Percentiles rank a stretch among this genome's conserved stretches.
phyloP scores from a whole-genome alignment of 1,140 invertebrate species.

The Apocrypta bakeri region DNA sequence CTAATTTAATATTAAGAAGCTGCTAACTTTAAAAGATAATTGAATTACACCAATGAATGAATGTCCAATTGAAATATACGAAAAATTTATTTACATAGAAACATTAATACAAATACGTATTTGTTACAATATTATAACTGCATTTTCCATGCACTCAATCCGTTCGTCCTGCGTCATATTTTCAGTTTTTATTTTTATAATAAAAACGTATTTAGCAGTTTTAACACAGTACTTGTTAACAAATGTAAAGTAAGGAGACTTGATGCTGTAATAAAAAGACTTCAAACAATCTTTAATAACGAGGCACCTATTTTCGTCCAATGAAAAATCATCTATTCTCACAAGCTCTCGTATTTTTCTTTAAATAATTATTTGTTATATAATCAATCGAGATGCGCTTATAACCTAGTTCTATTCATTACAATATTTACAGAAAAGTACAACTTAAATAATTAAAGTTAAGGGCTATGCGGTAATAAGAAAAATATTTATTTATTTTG shows the following conservation, averaged over 20 bases:
- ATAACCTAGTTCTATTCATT: conserved; percentile 64
- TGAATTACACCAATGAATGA: not conserved
- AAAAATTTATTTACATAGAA: conserved; percentile 73
- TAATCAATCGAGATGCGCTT: conserved; percentile 58
- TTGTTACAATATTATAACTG: conserved; percentile 69
- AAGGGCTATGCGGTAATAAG: conserved; percentile 36
- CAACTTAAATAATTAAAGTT: conserved; percentile 61
- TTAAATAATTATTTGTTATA: conserved; percentile 63
- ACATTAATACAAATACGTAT: conserved; percentile 69
- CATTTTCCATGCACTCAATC: conserved; percentile 61
- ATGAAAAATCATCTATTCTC: conserved; percentile 46
- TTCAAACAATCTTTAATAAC: conserved; percentile 45
- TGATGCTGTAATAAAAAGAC: conserved; percentile 39
- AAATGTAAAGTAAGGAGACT: conserved; percentile 7
- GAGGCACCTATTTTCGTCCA: not conserved
- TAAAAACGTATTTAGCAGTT: conserved; percentile 10
- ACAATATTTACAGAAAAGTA: conserved; percentile 71
- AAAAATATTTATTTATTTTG: conserved; percentile 55
- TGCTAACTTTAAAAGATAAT: too few relatives aligned
- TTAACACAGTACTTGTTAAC: conserved; percentile 33
- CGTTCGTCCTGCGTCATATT: conserved; percentile 41
- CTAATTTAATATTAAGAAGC: too few relatives aligned
- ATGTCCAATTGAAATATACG: conserved; percentile 67
- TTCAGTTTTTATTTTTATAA: conserved; percentile 13
- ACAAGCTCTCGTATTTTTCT: conserved; percentile 38